Evolutionary conservation across 2,113 vertebrate genomes (phyloP).

Genomic region (Coracopsis vasa): DNA sequence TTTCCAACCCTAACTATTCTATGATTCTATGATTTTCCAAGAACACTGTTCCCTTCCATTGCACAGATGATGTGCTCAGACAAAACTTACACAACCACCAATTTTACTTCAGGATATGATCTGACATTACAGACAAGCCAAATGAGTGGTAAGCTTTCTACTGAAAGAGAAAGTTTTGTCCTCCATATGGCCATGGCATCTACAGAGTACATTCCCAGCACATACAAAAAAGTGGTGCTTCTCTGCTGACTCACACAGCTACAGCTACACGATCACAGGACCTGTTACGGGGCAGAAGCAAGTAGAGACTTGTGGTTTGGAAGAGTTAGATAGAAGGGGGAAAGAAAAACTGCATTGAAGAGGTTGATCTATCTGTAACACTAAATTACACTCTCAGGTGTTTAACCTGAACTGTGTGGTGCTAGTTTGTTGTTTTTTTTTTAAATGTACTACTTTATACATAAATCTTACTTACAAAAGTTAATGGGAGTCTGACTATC

Average conservation of each 20-base stretch:
- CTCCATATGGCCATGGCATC: rapidly evolving
- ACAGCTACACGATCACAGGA: neutral
- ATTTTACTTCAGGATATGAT: neutral
- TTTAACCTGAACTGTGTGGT: neutral
- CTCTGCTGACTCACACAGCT: neutral
- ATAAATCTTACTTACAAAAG: neutral
- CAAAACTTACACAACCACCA: neutral
- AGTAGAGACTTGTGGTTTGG: neutral
- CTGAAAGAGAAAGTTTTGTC: neutral
- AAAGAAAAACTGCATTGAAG: neutral
- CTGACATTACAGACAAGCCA: neutral
- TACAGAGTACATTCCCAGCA: neutral
- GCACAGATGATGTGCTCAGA: neutral
- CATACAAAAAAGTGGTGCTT: neutral
- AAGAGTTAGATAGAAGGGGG: neutral
- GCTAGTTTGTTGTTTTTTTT: neutral
- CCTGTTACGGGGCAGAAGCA: neutral
- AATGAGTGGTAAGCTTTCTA: neutral
- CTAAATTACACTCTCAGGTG: neutral
- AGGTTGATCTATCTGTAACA: neutral
- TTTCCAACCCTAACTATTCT: neutral
- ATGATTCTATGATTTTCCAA: neutral
- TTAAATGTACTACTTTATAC: neutral
- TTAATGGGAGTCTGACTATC: neutral
- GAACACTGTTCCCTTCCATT: neutral